A percentile compares a stretch with the other conserved stretches of the same genome.
These are phyloP conservation scores for Thomomys bottae DNA, from an alignment of 2,113 vertebrate genomes.

Conservation along the genomic window DNA sequence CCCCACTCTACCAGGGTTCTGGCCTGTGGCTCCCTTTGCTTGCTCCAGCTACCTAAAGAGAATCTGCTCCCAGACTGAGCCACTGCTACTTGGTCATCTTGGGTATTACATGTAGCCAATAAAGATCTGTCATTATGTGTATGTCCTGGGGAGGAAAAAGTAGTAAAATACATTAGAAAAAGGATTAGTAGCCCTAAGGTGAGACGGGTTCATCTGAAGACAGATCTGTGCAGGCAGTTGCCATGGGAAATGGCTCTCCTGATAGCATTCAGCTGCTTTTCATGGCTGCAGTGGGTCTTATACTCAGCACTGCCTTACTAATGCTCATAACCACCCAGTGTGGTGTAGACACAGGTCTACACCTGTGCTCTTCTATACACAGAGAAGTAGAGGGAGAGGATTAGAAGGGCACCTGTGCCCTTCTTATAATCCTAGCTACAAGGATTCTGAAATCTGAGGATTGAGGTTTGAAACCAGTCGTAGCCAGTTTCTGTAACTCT, in stretches of 20 bases:
- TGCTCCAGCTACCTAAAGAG: background rate
- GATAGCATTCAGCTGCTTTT: background rate
- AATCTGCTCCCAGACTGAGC: background rate
- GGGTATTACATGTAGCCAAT: background rate
- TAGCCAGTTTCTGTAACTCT: too few species aligned
- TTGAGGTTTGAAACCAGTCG: too few species aligned
- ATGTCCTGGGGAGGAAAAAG: background rate
- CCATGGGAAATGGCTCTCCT: background rate
- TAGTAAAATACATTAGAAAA: background rate
- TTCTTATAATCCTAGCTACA: too few species aligned
- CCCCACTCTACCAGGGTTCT: fast-evolving
- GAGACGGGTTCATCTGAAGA: background rate
- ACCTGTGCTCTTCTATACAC: background rate
- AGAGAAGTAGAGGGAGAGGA: background rate
- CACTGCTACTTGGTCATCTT: background rate
- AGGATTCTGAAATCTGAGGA: too few species aligned
- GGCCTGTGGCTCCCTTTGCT: background rate
- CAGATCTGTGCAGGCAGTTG: background rate
- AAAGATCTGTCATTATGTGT: background rate
- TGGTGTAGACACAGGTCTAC: background rate
- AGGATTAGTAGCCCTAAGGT: background rate
- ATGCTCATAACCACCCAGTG: too few species aligned
- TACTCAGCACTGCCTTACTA: too few species aligned
- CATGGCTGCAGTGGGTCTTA: too few species aligned
- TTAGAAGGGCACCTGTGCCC: background rate